A percentile compares a stretch with the other conserved stretches of the same genome.
phyloP scores from a whole-genome alignment of 2,888 invertebrate species.

The Amblyteles armatorius region DNA sequence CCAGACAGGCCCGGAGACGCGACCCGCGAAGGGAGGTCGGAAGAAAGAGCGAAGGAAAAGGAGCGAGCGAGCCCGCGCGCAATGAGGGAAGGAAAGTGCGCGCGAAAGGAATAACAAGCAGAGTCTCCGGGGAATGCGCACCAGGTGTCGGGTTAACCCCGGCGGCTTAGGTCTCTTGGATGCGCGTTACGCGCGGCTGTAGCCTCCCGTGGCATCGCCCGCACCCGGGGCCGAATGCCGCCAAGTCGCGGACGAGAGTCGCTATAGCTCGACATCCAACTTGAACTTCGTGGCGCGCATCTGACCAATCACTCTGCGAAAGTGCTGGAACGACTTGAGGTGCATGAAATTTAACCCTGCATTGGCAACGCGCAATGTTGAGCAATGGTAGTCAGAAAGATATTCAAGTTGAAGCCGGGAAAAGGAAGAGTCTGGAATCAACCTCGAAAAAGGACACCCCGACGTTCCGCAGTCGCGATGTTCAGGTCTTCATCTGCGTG shows the following conservation, averaged over 20 bases:
- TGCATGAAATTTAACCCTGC: too few relatives aligned
- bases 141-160: slow-evolving; percentile 83
- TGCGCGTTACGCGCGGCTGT: slow-evolving; percentile 74
- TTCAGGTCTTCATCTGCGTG: neutral
- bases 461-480: neutral
- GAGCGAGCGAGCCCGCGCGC: slow-evolving; percentile 42
- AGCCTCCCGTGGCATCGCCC: slow-evolving; percentile 70
- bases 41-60: slow-evolving; percentile 39
- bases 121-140: slow-evolving; percentile 82
- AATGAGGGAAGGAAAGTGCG: slow-evolving; percentile 62
- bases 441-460: neutral
- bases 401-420: too few relatives aligned
- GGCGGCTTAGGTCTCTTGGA: slow-evolving; percentile 80
- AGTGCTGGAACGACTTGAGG: neutral
- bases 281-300: slow-evolving; percentile 13
- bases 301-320: neutral
- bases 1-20: slow-evolving; percentile 28
- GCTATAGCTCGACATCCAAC: neutral
- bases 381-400: too few relatives aligned
- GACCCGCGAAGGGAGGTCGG: slow-evolving; percentile 46
- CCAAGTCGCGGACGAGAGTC: slow-evolving; percentile 61
- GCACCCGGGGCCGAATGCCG: slow-evolving; percentile 75
- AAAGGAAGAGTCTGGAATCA: too few relatives aligned
- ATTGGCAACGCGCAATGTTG: too few relatives aligned
- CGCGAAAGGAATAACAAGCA: slow-evolving; percentile 83